phyloP scores from a whole-genome alignment of 2,113 vertebrate species.

The Melanostigma gelatinosum region DNA sequence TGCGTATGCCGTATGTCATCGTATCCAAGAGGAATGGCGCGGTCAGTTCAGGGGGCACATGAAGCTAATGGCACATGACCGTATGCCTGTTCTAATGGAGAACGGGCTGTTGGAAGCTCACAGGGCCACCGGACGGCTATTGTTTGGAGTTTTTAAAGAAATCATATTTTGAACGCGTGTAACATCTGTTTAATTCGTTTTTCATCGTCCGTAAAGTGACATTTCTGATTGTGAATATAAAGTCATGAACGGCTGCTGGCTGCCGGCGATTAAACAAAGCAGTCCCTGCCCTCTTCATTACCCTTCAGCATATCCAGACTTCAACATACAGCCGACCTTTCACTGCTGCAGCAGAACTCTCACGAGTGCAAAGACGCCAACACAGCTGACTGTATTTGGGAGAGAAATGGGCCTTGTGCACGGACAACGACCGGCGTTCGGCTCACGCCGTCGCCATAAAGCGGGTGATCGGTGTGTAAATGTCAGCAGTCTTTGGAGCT shows the following conservation, averaged over 20 bases:
- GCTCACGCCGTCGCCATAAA: slow-evolving; percentile 69
- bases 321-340: slow-evolving; percentile 42
- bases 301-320: background rate
- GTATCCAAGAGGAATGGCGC: slow-evolving; percentile 62
- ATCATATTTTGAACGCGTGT: slow-evolving; percentile 30
- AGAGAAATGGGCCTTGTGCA: slow-evolving; percentile 61
- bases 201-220: slow-evolving; percentile 12
- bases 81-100: slow-evolving; percentile 41
- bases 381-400: slow-evolving; percentile 65
- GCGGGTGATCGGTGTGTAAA: slow-evolving; percentile 67
- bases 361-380: slow-evolving; percentile 35
- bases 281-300: background rate
- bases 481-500: slow-evolving; percentile 67
- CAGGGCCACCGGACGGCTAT: slow-evolving; percentile 22
- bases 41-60: slow-evolving; percentile 6
- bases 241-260: slow-evolving; percentile 10
- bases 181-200: slow-evolving; percentile 44
- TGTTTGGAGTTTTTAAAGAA: slow-evolving; percentile 17
- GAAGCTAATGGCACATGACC: slow-evolving; percentile 25
- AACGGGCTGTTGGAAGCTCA: slow-evolving; percentile 15
- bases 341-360: background rate
- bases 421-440: slow-evolving; percentile 58
- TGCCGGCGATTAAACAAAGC: background rate
- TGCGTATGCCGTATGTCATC: slow-evolving; percentile 65
- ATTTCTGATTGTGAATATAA: slow-evolving; percentile 25